Percentiles rank a stretch among this genome's conserved stretches.
Evolutionary conservation across 2,113 vertebrate genomes (phyloP).

Genomic region (Nannospalax galili): DNA sequence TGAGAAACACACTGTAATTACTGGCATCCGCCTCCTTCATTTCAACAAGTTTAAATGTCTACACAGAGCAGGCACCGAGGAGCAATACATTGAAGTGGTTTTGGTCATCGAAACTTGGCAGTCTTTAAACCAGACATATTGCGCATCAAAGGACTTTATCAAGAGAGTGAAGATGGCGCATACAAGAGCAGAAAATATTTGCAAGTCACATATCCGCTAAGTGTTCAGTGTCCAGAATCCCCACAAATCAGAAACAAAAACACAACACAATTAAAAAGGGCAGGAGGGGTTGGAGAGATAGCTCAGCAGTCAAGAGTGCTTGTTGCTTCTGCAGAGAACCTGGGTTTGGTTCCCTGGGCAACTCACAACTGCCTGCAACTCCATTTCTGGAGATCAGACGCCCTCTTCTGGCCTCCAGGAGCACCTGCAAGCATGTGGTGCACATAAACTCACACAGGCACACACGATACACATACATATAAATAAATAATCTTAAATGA

Average conservation of each 20-base stretch:
- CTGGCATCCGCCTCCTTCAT: rapidly evolving
- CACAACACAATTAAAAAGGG: not conserved
- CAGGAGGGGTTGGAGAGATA: not conserved
- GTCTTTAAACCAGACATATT: not conserved
- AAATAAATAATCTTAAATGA: not conserved
- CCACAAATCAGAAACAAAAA: not conserved
- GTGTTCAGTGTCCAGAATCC: not conserved
- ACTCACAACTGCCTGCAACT: not conserved
- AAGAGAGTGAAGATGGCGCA: not conserved
- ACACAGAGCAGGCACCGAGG: not conserved
- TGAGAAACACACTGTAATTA: rapidly evolving
- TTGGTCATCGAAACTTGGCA: not conserved
- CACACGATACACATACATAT: not conserved
- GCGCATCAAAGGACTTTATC: not conserved
- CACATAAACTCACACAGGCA: not conserved
- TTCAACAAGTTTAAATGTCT: not conserved
- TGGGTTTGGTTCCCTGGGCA: not conserved
- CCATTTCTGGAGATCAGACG: not conserved
- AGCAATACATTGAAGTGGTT: not conserved
- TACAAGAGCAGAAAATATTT: not conserved
- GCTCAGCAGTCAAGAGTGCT: not conserved
- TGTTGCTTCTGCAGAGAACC: not conserved
- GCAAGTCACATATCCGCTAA: not conserved
- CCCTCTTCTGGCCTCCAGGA: not conserved
- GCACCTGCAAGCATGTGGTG: not conserved